Evolutionary conservation across 2,888 invertebrate species (phyloP).

Genomic region (Ceramica pisi): DNA sequence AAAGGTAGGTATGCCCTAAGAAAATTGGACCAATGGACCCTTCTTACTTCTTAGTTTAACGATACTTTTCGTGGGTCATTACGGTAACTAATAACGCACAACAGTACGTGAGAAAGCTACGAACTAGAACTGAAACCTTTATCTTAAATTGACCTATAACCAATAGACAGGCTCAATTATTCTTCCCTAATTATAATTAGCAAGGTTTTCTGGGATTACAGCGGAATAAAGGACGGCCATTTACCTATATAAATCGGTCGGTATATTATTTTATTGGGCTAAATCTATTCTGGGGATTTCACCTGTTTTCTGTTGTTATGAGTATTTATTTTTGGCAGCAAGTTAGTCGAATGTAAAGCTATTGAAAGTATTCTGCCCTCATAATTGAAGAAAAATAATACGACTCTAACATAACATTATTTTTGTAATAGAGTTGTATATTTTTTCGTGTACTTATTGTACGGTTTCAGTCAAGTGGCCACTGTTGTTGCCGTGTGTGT

Average conservation of each 20-base stretch:
- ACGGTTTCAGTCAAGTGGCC: no score
- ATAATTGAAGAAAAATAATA: background rate
- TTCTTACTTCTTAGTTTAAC: background rate
- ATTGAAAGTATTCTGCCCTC: background rate
- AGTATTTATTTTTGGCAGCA: background rate
- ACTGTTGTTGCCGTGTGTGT: no score
- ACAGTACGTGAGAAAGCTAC: slow-evolving; percentile 47
- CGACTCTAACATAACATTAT: no score
- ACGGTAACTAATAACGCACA: slow-evolving; percentile 12
- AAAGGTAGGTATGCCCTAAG: background rate
- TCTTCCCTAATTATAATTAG: slow-evolving; percentile 44
- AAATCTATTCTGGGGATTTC: background rate
- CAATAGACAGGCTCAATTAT: slow-evolving; percentile 16
- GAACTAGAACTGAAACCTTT: slow-evolving; percentile 12
- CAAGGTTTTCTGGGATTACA: slow-evolving; percentile 14
- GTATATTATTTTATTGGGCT: slow-evolving; percentile 7
- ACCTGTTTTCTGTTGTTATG: background rate
- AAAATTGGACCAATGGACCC: background rate
- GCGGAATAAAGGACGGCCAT: background rate
- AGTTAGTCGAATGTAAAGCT: background rate
- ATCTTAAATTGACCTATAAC: slow-evolving; percentile 41
- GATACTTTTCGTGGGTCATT: slow-evolving; percentile 8
- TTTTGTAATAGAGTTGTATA: no score
- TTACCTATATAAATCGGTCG: background rate
- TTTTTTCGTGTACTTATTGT: no score